A percentile compares a stretch with the other conserved stretches of the same genome.
Evolutionary conservation across 2,797 vertebrate genomes (phyloP).

Genomic region (Fistularia tabacaria): DNA sequence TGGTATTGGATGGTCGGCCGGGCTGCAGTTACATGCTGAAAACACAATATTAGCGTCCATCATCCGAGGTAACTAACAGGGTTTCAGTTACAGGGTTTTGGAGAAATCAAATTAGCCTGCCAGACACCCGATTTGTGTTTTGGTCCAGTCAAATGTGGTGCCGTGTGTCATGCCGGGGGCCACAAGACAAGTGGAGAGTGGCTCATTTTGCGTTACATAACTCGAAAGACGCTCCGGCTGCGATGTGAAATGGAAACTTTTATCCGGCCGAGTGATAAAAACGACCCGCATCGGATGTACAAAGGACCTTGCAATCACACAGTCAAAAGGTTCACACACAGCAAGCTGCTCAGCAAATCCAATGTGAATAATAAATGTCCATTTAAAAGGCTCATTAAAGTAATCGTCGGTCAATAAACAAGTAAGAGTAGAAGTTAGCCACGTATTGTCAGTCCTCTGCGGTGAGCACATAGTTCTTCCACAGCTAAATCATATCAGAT

Average conservation of each 20-base stretch:
- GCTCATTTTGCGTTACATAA: conserved; percentile 57
- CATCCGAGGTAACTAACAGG: conserved; percentile 76
- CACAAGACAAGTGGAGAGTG: conserved; percentile 52
- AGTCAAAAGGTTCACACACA: conserved; percentile 47
- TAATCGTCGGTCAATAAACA: conserved; percentile 60
- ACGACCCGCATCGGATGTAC: conserved; percentile 25
- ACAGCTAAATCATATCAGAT: conserved; percentile 83
- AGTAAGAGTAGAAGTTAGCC: conserved; percentile 43
- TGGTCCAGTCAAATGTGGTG: conserved; percentile 77
- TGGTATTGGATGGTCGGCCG: conserved; percentile 74
- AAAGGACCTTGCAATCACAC: conserved; percentile 24
- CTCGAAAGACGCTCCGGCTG: conserved; percentile 25
- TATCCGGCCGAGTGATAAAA: conserved; percentile 37
- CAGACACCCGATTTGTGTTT: conserved; percentile 83
- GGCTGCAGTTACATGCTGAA: conserved; percentile 74
- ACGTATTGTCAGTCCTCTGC: conserved; percentile 64
- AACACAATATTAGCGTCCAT: conserved; percentile 78
- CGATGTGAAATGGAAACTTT: conserved; percentile 41
- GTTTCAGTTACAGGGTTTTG: conserved; percentile 78
- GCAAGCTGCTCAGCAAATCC: conserved; percentile 30
- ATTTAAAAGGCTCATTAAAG: conserved; percentile 62
- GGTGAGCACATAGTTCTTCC: conserved; percentile 78
- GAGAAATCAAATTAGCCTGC: conserved; percentile 78
- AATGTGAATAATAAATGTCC: conserved; percentile 47
- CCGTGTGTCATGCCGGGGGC: conserved; percentile 64